Evolutionary conservation across 2,888 invertebrate species (phyloP), one percentile per base, ranked within the genome.

Genomic region (Luffia ferchaultella): DNA sequence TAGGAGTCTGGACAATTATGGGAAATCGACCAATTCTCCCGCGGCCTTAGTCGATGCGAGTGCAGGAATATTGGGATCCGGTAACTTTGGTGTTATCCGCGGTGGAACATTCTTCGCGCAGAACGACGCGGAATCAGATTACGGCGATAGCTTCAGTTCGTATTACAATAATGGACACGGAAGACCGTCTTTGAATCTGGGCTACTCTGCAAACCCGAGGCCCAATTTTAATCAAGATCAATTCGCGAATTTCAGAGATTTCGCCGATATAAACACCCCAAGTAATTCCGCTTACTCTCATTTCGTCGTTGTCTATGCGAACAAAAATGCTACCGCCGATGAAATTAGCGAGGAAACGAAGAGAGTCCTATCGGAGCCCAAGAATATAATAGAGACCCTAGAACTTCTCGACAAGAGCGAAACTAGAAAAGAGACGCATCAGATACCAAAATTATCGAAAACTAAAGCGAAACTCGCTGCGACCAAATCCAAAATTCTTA

Each of bases 211-310:
- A 1, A 93, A 93, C 62, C 91, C 92, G 0, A 87, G 90, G 62
- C 90, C 90, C 2, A 91, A 91, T 48, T 89, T 91, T 58, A 88
- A 91, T 19, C 89, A 90, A 52, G 93, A 95, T 62, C 95, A 95
- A 64, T 95, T 95, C 64, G 93, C 93, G 2, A 93, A 95, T 66
- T 95, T 95, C 77, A 87, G 93, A 61, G 95, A 95, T 67, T 95
- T 95, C 63, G 95, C 95, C 1, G 95, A 95, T 61, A 95, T 95
- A 50, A 95, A 94, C 55, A 89, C 93, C 2, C 93, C 93, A 0
- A 88, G 92, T 0, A 93, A 92, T 63, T 75, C 83, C 1, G 93
- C 93, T 3, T 95, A 91, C 69, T 93, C 94, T 0, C 92, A 94
- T 59, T 90, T 89, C 55, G 93, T 93, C 20, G 90, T 94, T 0